phyloP scores from a whole-genome alignment of 2,797 vertebrate genomes.

The Distichodus sexfasciatus region DNA sequence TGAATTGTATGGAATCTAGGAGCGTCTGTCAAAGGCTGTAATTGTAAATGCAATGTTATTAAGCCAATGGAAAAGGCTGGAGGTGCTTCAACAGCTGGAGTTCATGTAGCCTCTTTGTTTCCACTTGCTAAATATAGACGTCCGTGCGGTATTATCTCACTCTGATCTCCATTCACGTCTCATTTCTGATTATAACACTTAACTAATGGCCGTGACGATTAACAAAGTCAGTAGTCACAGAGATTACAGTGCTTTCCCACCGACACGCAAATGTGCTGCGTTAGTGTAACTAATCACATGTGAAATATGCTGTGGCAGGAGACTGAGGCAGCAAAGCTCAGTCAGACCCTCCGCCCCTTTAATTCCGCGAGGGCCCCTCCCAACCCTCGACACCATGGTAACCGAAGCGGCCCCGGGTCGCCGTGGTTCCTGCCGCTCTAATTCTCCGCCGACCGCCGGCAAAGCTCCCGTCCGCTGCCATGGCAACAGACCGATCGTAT shows the following conservation, averaged over 20 bases:
- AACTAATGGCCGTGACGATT: background rate
- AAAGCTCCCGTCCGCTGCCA: conserved; percentile 71
- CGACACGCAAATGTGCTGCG: background rate
- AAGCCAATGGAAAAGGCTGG: background rate
- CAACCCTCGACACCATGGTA: conserved; percentile 65
- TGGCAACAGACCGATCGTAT: conserved; percentile 77
- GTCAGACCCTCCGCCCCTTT: conserved; percentile 17
- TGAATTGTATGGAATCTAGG: too few relatives aligned
- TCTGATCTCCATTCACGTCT: background rate
- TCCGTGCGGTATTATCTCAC: background rate
- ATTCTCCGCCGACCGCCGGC: conserved; percentile 63
- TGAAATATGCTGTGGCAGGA: conserved; percentile 3
- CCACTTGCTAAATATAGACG: background rate
- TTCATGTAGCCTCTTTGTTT: background rate
- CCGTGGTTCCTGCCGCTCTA: conserved; percentile 64
- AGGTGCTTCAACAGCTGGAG: background rate
- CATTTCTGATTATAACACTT: background rate
- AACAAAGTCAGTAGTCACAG: background rate
- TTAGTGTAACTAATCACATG: background rate
- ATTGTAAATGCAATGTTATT: too few relatives aligned
- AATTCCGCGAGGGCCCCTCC: conserved; percentile 17
- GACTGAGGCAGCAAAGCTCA: background rate
- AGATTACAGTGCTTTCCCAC: background rate
- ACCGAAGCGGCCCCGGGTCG: conserved; percentile 70
- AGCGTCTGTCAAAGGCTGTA: too few relatives aligned